phyloP scores from a whole-genome alignment of 2,888 invertebrate genomes.

The Meganola albula region DNA sequence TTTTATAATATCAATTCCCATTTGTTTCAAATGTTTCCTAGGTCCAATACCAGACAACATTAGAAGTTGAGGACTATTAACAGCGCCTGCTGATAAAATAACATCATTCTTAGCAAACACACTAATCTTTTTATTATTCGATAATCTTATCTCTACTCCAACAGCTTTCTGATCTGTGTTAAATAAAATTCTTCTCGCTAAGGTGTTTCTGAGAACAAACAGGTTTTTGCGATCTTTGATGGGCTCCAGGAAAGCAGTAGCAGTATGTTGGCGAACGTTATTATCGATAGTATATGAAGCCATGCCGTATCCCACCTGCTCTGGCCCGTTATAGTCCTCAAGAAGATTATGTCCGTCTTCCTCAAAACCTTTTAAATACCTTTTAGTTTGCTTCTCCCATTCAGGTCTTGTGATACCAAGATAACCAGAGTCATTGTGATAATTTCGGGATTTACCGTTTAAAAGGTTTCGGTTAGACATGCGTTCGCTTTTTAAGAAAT shows the following conservation, averaged over 20 bases:
- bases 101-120: constrained; percentile 35
- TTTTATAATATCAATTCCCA: constrained; percentile 26
- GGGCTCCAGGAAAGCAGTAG: constrained; percentile 35
- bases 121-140: constrained; percentile 20
- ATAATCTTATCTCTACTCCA: constrained; percentile 26
- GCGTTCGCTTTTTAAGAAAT: constrained; percentile 47
- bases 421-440: constrained; percentile 34
- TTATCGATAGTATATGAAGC: constrained; percentile 32
- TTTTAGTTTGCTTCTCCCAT: constrained; percentile 47
- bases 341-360: constrained; percentile 37
- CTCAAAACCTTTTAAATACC: constrained; percentile 38
- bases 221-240: constrained; percentile 34
- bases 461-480: constrained; percentile 25
- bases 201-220: constrained; percentile 35
- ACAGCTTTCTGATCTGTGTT: constrained; percentile 22
- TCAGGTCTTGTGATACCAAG: constrained; percentile 42
- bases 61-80: constrained; percentile 38
- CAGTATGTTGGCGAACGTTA: constrained; percentile 37
- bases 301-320: constrained; percentile 35
- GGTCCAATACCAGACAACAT: constrained; percentile 46
- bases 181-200: constrained; percentile 32
- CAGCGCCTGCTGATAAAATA: constrained; percentile 35
- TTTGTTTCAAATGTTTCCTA: constrained; percentile 30
- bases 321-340: constrained; percentile 36
- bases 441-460: too few relatives aligned